Conservation (phyloP, 2,888 invertebrate species). For the Calameuta pallipes region DNA sequence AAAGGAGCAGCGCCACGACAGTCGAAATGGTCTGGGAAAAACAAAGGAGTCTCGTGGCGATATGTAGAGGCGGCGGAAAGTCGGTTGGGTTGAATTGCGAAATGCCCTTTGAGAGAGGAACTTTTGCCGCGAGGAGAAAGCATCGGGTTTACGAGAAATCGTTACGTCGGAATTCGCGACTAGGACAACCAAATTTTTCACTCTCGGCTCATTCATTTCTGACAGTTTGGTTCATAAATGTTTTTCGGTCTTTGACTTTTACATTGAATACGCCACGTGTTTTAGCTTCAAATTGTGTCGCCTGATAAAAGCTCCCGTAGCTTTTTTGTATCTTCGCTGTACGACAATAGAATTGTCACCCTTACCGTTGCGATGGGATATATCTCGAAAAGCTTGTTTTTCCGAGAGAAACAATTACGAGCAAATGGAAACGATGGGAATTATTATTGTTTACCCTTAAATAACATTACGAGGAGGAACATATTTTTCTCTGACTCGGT, state of each 20-base stretch:
- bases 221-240: not conserved
- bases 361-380: not conserved
- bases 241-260: not conserved
- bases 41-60: not conserved
- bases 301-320: not conserved
- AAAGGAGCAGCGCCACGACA: not conserved
- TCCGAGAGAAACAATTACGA: not conserved
- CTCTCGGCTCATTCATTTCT: not conserved
- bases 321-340: not conserved
- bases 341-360: not conserved
- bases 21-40: not conserved
- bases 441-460: not conserved
- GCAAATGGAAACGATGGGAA: not conserved
- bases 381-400: not conserved
- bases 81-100: conserved; percentile 3
- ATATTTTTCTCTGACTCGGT: not conserved
- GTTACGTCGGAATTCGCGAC: not conserved
- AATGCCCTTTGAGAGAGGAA: not conserved
- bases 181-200: not conserved
- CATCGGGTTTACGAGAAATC: not conserved
- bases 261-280: not conserved
- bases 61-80: conserved; percentile 6
- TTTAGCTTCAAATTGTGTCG: not conserved
- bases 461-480: not conserved
- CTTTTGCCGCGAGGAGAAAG: not conserved